A percentile compares a stretch with the other conserved stretches of the same genome.
Evolutionary conservation across 2,113 vertebrate species (phyloP).

Genomic region (Crotalus horridus): DNA sequence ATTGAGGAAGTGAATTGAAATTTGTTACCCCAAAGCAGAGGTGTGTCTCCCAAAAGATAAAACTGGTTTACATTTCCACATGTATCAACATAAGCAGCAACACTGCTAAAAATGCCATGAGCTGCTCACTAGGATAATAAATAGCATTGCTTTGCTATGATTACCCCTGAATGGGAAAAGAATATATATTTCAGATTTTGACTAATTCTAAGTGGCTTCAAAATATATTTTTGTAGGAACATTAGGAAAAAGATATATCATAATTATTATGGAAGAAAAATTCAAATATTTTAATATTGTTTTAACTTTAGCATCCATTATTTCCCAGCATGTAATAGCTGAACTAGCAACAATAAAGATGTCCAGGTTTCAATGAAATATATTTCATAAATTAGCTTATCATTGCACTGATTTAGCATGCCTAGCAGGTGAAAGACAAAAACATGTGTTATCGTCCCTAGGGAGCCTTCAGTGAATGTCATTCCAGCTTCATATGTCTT

Average conservation of each 20-base stretch:
- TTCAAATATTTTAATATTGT: constrained; percentile 45
- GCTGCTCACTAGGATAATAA: constrained; percentile 37
- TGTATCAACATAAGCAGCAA: background rate
- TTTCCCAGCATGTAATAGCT: constrained; percentile 74
- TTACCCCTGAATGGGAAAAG: constrained; percentile 19
- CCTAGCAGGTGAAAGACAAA: constrained; percentile 87
- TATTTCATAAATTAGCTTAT: constrained; percentile 86
- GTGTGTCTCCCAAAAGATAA: background rate
- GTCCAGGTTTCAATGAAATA: constrained; percentile 83
- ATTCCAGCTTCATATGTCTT: constrained; percentile 84
- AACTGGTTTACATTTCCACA: constrained; percentile 4
- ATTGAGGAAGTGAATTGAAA: background rate
- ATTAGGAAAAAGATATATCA: constrained; percentile 26
- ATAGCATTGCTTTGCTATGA: constrained; percentile 15
- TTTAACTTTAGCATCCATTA: constrained; percentile 64
- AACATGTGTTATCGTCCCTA: constrained; percentile 86
- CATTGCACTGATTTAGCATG: constrained; percentile 86
- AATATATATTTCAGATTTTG: constrained; percentile 49
- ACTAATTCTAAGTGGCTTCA: constrained; percentile 28
- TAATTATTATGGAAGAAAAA: constrained; percentile 51
- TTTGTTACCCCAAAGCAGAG: background rate
- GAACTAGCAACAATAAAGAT: constrained; percentile 81
- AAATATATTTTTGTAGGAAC: constrained; percentile 49
- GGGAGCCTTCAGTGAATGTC: constrained; percentile 84
- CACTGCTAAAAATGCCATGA: background rate